Conservation (phyloP, 2,113 vertebrate genomes). For the Labeo catla region DNA sequence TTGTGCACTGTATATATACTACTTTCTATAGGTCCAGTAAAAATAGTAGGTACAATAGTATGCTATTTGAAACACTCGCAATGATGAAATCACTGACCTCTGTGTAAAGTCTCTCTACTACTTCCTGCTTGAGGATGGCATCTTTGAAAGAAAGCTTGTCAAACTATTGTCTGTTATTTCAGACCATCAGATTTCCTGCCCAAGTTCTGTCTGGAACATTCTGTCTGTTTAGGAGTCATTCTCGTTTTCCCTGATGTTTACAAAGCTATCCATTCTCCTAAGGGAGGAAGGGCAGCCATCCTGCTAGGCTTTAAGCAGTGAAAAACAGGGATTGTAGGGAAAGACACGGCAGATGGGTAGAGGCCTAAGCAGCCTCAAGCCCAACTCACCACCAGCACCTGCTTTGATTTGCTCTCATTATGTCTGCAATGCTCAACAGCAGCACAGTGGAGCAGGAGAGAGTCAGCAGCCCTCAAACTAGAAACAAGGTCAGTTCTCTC, state of each 20-base stretch:
- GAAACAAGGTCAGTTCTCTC: neutral
- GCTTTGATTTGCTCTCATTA: slow-evolving; percentile 29
- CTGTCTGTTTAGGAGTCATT: neutral
- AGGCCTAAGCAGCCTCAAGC: neutral
- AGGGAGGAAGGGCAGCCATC: neutral
- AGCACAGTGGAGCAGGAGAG: neutral
- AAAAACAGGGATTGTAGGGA: neutral
- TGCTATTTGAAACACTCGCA: neutral
- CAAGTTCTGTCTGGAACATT: neutral
- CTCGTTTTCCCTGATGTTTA: neutral
- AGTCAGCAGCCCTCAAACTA: neutral
- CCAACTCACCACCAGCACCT: slow-evolving; percentile 7
- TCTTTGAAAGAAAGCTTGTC: neutral
- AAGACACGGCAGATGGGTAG: neutral
- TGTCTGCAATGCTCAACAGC: neutral
- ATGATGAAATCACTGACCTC: neutral
- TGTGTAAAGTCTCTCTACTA: neutral
- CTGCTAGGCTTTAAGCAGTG: neutral
- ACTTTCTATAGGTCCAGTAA: too few relatives aligned
- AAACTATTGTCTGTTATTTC: neutral
- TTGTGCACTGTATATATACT: too few relatives aligned
- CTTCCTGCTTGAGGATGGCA: neutral
- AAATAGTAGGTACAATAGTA: neutral
- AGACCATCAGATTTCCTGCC: neutral
- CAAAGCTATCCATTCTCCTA: neutral